These are phyloP conservation scores for Rhagologus leucostigma DNA, from an alignment of 2,113 vertebrate genomes.

Conservation along the genomic window DNA sequence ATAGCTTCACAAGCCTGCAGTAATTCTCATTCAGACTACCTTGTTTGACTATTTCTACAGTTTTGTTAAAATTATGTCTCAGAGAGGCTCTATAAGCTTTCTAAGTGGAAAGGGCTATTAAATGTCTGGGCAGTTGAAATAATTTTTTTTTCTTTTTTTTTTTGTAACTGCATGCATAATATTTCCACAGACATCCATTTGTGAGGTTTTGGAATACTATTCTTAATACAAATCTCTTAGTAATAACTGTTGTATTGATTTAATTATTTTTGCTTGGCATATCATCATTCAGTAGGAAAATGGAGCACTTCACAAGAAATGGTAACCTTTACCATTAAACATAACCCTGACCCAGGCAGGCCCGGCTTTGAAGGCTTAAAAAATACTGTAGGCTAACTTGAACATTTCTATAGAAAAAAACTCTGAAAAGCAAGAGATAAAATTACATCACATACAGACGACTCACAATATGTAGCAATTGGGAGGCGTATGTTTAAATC, in stretches of 20 bases:
- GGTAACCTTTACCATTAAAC: neutral
- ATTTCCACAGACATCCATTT: neutral
- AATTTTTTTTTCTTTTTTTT: neutral
- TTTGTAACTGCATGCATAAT: fast-evolving
- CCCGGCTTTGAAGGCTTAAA: neutral
- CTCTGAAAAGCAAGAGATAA: neutral
- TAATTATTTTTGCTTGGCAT: neutral
- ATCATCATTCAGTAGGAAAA: neutral
- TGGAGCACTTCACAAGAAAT: neutral
- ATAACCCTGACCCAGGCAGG: neutral
- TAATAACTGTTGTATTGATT: neutral
- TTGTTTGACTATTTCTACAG: neutral
- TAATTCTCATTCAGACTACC: neutral
- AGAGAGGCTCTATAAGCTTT: neutral
- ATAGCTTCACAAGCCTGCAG: neutral
- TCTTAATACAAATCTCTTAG: neutral
- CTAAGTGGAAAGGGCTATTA: neutral
- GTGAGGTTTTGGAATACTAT: neutral
- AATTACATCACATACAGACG: neutral
- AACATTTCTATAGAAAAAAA: neutral
- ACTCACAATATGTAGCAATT: neutral
- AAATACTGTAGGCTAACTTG: neutral
- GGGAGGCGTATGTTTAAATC: neutral
- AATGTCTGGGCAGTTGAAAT: neutral
- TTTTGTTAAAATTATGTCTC: neutral